Evolutionary conservation across 1,140 invertebrate genomes (phyloP), one percentile per base, ranked within the genome.

Genomic region (Pogonomyrmex californicus): DNA sequence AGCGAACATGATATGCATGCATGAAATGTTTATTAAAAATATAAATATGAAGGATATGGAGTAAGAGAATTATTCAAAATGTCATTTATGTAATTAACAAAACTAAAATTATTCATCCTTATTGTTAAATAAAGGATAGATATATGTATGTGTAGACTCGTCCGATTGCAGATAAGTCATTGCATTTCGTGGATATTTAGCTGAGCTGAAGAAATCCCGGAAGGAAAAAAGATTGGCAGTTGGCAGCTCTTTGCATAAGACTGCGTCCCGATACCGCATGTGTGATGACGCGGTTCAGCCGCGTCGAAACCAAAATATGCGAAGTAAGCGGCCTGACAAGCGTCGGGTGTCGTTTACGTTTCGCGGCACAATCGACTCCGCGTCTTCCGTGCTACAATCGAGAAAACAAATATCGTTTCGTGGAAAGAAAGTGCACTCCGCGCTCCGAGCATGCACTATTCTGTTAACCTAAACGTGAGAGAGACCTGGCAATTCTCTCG

Each of bases 341-440:
- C 63, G 23, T 41, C 62, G 47, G 5, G 36, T 81, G 23, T 81
- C 63, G 63, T 68, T 81, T 81, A 68, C 36, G 49, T 68, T 81
- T 68, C n/a, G 36, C 30, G 38, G 49, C 63, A 81, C 62, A 81
- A 56, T 68, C 36, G 77, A 54, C 77, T 81, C 36, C 36, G 38
- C 47, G 51, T 81, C 49, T 68, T 68, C 77, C 36, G 47, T 68
- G 36, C 49, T 41, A 68, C 47, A 36, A 49, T 78, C 75, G 62
- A 54, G 77, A 56, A 79, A 66, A 79, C 77, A 79, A 66, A 65
- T 81, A n/a, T 56, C 47, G 47, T 44, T 81, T 81, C 77, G 47
- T 63, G 49, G 77, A 81, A 81, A 68, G 77, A 81, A 81, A 68
- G 77, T 23, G 62, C 44, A 38, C 36, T 77, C 41, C 14, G 58